Evolutionary conservation across 2,113 vertebrate species (phyloP), one percentile per base, ranked within the genome.

Genomic region (Dolichallabes microphthalmus): DNA sequence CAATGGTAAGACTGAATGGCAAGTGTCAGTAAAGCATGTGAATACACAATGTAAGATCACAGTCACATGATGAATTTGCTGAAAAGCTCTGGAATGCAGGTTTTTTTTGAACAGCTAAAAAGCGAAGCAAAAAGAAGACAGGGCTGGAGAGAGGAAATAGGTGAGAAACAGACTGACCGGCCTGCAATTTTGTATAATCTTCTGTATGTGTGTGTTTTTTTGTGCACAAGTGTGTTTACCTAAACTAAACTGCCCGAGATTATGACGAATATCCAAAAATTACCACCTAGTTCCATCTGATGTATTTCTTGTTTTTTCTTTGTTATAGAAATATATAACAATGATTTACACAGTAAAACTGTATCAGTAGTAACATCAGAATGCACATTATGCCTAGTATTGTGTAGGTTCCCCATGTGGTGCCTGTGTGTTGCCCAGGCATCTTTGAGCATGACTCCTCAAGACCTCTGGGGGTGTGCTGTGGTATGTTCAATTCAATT

Each of bases 31-130:
- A 32, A 32, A 83, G 39, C 63, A 87, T 6, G 19, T 35, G 4
- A 64, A 22, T 22, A 57, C 30, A 80, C 27, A 57, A 6, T 77
- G 45, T 77, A 57, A 55, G 45, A 35, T 45, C 32, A 57, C 69
- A 86, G 60, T 77, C 80, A 35, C 30, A n/a, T 77, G 85, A 68
- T 82, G 61, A 77, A 58, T 66, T 74, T 68, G 85, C 58, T 80
- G 81, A 86, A 81, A 86, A 73, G 58, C 55, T 82, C 8, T 86
- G 79, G 79, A 82, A 82, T 76, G 73, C 45, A 80, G 55, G 17
- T 53, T 82, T 53, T 82, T 55, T 80, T 52, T n/a, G 63, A 80
- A 81, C 19, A 63, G 25, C 85, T 82, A 74, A 53, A 82, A 53
- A 17, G 58, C 27, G 45, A 22, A 77, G 57, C 50, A 86, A 83